Evolutionary conservation across 2,888 invertebrate genomes (phyloP).

Genomic region (Eupithecia pulchellata): DNA sequence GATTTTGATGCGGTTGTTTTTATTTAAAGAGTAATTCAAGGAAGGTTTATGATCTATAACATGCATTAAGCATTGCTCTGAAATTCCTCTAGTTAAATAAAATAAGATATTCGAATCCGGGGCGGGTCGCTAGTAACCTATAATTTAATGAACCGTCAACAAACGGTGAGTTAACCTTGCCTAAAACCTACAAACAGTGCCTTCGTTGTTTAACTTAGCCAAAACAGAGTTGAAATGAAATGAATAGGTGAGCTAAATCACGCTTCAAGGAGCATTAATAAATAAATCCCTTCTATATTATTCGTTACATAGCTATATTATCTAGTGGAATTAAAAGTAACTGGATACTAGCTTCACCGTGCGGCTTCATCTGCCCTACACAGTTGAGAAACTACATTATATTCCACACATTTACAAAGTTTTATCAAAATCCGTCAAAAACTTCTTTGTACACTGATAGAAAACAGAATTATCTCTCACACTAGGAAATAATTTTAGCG

Average conservation of each 20-base stretch:
- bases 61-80: too few species aligned
- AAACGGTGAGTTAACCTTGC: too few species aligned
- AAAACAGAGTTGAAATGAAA: background rate
- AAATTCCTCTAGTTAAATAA: background rate
- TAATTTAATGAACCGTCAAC: too few species aligned
- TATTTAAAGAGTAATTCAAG: too few species aligned
- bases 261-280: background rate
- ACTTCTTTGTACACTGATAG: background rate
- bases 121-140: too few species aligned
- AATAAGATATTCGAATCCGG: background rate
- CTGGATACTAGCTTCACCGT: background rate
- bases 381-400: background rate
- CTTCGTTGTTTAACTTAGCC: background rate
- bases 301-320: background rate
- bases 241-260: background rate
- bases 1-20: too few species aligned
- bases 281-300: background rate
- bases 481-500: conserved; percentile 4
- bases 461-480: background rate
- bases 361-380: background rate
- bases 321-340: background rate
- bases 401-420: background rate
- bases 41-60: too few species aligned
- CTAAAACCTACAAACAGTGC: background rate
- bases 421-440: background rate